Conservation (phyloP, 2,113 vertebrate genomes). For the Coryphaenoides rupestris region DNA sequence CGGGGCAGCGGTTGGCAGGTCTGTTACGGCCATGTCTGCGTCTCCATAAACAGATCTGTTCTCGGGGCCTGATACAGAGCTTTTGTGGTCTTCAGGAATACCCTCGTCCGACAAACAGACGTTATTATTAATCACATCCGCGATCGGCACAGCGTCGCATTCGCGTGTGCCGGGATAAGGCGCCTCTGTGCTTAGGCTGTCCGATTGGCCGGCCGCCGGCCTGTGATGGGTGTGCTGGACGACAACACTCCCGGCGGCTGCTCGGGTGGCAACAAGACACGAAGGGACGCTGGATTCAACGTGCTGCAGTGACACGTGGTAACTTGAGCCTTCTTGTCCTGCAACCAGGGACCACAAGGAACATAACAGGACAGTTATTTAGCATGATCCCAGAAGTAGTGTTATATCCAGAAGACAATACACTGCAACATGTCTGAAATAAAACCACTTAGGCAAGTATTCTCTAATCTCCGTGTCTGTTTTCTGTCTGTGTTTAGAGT, state of each 20-base stretch:
- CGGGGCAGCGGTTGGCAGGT: background rate
- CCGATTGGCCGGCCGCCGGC: background rate
- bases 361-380: background rate
- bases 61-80: slow-evolving; percentile 24
- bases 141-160: background rate
- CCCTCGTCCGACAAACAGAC: slow-evolving; percentile 16
- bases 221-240: background rate
- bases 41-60: slow-evolving; percentile 33
- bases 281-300: background rate
- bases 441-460: background rate
- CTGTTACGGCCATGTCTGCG: background rate
- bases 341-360: background rate
- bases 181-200: background rate
- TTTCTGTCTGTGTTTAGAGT: slow-evolving; percentile 22
- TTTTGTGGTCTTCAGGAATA: slow-evolving; percentile 18
- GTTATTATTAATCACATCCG: slow-evolving; percentile 38
- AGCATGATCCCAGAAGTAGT: background rate
- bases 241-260: background rate
- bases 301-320: background rate
- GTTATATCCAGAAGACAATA: background rate
- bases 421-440: background rate
- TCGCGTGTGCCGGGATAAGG: background rate
- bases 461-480: background rate
- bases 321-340: slow-evolving; percentile 21
- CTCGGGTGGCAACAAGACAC: background rate